Evolutionary conservation across 2,888 invertebrate species (phyloP), one percentile per base, ranked within the genome.

Genomic region (Uropetala carovei): DNA sequence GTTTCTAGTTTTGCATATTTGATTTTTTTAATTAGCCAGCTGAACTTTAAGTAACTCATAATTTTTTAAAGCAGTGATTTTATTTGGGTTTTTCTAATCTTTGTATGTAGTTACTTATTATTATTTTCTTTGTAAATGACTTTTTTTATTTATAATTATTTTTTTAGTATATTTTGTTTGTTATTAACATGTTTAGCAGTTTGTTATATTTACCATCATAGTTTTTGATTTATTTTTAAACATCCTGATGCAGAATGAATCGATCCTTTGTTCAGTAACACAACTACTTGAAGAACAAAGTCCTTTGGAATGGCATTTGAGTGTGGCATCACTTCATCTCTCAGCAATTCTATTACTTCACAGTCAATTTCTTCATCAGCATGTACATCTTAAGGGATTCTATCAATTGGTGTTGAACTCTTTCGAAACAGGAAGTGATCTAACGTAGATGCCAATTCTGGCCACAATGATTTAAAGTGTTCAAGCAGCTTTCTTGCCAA

Each of bases 361-460:
- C 97, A 97, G 94, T 98, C 98, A 57, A 97, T 97, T n/a, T 97
- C 96, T 95, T 98, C 98, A 94, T 98, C 97, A 92, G 96, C 95
- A 93, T 95, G 95, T 57, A 95, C 94, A 94, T 95, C 96, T 94
- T 96, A 96, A 27, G 96, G 95, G 18, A 96, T 96, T 92, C 96
- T 94, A 92, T 96, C 96, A 11, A 95, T 94, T 81, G 95, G 95
- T 56, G 96, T 95, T 14, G 95, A 94, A 93, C 96, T 97, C 94
- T 97, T 97, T 13, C 98, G 98, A 94, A 99, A 99, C 92, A 99
- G 96, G 95, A 99, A 99, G 92, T 98, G 98, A 94, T 99, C 98
- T 68, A 99, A 95, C 0, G 98, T 97, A 92, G 96, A 96, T 0
- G 98, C 98, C 92, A 99, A 95, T 94, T 97, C 97, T 92, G 97